Percentiles rank a stretch among this genome's conserved stretches.
Conservation (phyloP, 2,797 vertebrate genomes). For the Meriones psammophilus region DNA sequence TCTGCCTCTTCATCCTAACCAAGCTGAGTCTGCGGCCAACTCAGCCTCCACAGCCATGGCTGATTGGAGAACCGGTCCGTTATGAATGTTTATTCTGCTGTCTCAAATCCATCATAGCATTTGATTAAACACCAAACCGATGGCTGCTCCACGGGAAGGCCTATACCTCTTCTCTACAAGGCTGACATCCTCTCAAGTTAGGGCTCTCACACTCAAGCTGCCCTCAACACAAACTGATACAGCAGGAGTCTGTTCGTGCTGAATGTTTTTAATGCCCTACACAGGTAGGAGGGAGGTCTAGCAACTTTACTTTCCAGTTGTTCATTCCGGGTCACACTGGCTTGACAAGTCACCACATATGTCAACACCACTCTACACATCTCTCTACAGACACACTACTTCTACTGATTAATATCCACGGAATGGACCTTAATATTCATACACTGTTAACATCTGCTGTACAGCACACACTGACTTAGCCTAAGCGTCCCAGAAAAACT, state of each 20-base stretch:
- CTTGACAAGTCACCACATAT: not conserved
- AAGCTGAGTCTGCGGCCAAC: not conserved
- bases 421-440: not conserved
- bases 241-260: not conserved
- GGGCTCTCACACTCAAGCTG: conserved; percentile 16
- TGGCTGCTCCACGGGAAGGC: not conserved
- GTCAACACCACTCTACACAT: not conserved
- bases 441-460: not conserved
- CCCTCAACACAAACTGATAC: not conserved
- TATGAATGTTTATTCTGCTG: not conserved
- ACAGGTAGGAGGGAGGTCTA: not conserved
- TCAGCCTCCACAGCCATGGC: not conserved
- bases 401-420: not conserved
- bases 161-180: not conserved
- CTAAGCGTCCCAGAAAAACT: not conserved
- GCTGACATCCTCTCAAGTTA: not conserved
- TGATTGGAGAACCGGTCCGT: not conserved
- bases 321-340: not conserved
- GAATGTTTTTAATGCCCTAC: not conserved
- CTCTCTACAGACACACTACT: not conserved
- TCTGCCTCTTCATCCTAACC: not conserved
- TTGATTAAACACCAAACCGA: not conserved
- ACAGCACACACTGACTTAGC: not conserved
- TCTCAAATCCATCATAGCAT: not conserved
- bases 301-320: not conserved